Conservation (phyloP, 2,888 invertebrate species). For the Ophion slaviceki region DNA sequence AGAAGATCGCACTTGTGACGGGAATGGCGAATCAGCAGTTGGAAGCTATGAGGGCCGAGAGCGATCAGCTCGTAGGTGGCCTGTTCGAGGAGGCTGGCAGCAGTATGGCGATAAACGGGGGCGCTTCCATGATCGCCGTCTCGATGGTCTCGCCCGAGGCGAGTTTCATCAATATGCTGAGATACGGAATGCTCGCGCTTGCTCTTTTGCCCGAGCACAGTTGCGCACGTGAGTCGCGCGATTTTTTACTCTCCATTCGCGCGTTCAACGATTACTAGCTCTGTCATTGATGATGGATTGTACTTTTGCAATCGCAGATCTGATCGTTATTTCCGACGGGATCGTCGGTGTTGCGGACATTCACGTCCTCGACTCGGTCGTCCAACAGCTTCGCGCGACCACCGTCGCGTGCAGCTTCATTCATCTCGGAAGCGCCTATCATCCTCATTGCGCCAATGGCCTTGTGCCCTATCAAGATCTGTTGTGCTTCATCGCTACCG, state of each 20-base stretch:
- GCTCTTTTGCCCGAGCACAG: constrained; percentile 91
- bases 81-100: constrained; percentile 85
- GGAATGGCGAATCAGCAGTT: constrained; percentile 85
- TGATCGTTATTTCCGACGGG: constrained; percentile 90
- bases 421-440: constrained; percentile 88
- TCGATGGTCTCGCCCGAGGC: constrained; percentile 88
- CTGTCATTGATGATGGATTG: background rate
- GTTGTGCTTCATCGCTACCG: constrained; percentile 89
- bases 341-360: constrained; percentile 89
- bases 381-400: constrained; percentile 89
- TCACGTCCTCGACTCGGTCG: constrained; percentile 88
- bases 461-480: constrained; percentile 90
- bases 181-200: constrained; percentile 90
- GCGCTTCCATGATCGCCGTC: constrained; percentile 82
- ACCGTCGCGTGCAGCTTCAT: constrained; percentile 91
- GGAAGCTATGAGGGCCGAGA: constrained; percentile 84
- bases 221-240: constrained; percentile 87
- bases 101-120: constrained; percentile 81
- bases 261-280: background rate
- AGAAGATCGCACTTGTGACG: constrained; percentile 86
- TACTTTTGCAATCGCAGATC: constrained; percentile 84
- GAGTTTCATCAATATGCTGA: constrained; percentile 90
- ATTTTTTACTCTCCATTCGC: background rate
- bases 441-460: constrained; percentile 88
- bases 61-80: constrained; percentile 85